Percentiles rank a stretch among this genome's conserved stretches.
Evolutionary conservation across 2,888 invertebrate species (phyloP).

Genomic region (Dryadula phaetusa): DNA sequence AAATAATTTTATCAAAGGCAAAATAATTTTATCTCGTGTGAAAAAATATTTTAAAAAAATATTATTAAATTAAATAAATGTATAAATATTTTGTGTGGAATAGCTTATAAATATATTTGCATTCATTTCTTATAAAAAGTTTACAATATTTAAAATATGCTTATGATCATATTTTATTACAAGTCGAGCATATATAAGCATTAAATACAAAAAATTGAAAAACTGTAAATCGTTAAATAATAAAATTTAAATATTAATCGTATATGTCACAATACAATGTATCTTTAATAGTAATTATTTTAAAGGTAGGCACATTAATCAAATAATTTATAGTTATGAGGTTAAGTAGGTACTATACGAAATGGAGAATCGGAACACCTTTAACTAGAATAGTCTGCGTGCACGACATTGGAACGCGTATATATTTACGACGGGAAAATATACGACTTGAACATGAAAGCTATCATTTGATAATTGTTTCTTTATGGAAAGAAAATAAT

Average conservation of each 20-base stretch:
- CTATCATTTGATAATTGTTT: no score
- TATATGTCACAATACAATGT: constrained; percentile 40
- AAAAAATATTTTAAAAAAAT: no score
- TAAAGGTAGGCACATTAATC: neutral
- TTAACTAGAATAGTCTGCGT: constrained; percentile 28
- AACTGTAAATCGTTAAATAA: neutral
- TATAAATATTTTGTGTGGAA: no score
- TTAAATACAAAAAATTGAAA: no score
- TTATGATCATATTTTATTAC: no score
- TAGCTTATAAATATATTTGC: no score
- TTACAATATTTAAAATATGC: no score
- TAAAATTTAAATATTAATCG: neutral
- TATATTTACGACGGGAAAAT: neutral
- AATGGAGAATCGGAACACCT: constrained; percentile 62
- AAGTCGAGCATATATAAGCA: no score
- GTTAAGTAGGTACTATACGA: neutral
- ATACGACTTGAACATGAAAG: neutral
- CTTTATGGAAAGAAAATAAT: no score
- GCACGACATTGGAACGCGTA: constrained; percentile 23
- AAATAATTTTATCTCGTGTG: no score
- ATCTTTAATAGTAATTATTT: neutral
- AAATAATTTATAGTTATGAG: constrained; percentile 8
- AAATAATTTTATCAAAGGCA: neutral
- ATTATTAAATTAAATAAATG: no score
- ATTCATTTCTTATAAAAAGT: no score